Base-by-base conservation (phyloP, 1,140 invertebrate species). In the Polyergus mexicanus region DNA sequence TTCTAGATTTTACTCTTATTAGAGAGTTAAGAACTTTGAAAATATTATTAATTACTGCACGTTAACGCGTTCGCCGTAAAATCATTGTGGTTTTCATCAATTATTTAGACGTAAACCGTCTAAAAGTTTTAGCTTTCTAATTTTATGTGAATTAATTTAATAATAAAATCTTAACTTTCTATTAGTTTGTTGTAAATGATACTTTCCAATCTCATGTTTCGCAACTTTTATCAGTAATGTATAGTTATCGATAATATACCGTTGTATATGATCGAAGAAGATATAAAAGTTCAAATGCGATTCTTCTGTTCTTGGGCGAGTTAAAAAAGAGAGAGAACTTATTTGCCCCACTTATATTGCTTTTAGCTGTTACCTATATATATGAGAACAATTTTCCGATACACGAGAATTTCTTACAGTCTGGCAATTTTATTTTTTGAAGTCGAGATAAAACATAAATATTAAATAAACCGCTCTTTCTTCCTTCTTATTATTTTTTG, bases 321-420 rank as follows among this genome's bases (percentile, higher is more conserved):
- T 92, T 92, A 90, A 89, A 89, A 90, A 91, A 87, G 85, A 62
- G 38, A 87, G 47, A 72, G 25, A 84, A 90, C 86, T 88, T 91
- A 86, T 74, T 74, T 58, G 62, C 60, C 75, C 72, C 56, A 85
- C 84, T 86, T 89, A 58, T 77, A 69, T 85, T 58, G 89, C 76
- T 87, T 81, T 90, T 85, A 87, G 62, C 74, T 72, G 58, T 38
- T 65, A 38, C 77, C 72, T 65, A 47, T 58, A 51, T 41, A 56
- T 54, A 44, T 54, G 28, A n/a, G 22, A 80, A 80, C 65, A 76
- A 75, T 77, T 86, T 87, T 71, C 72, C 66, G 47, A 74, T 74
- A 72, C 78, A 69, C 60, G 7, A 35, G 75, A 44, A 74, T 60
- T 75, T 85, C 77, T 72, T 66, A 41, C 60, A 44, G 58, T n/a